A percentile compares a stretch with the other conserved stretches of the same genome.
Conservation (phyloP, 2,888 invertebrate species). For the Xylophagus ater region DNA sequence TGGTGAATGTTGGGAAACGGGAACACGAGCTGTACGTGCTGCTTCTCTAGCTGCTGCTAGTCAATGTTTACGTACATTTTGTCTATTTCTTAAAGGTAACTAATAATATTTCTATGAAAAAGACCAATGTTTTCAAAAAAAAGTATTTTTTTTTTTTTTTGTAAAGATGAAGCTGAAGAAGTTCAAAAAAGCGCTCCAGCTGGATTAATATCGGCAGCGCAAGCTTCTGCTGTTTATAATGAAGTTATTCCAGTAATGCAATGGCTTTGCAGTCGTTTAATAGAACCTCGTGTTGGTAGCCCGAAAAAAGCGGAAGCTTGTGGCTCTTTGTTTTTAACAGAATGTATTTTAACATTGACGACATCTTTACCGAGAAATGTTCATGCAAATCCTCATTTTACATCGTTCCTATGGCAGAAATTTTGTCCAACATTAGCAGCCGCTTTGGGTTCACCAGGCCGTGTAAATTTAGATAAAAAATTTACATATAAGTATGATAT, state of each 20-base stretch:
- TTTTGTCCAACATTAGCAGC: slow-evolving; percentile 83
- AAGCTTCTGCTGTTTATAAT: slow-evolving; percentile 73
- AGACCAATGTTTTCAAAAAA: too few relatives aligned
- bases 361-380: slow-evolving; percentile 73
- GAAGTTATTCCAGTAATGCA: slow-evolving; percentile 85
- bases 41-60: slow-evolving; percentile 85
- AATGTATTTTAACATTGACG: slow-evolving; percentile 75
- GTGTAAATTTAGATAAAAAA: slow-evolving; percentile 57
- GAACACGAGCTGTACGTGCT: slow-evolving; percentile 69
- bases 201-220: slow-evolving; percentile 40
- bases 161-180: slow-evolving; percentile 43
- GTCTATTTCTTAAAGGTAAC: slow-evolving; percentile 67
- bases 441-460: slow-evolving; percentile 73
- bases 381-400: slow-evolving; percentile 73
- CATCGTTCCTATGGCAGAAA: slow-evolving; percentile 83
- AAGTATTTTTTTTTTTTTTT: too few relatives aligned
- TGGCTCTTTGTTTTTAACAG: slow-evolving; percentile 63
- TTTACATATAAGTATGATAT: slow-evolving; percentile 52
- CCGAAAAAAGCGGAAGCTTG: slow-evolving; percentile 36
- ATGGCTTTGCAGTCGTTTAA: slow-evolving; percentile 73
- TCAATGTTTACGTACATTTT: slow-evolving; percentile 77
- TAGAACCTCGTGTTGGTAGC: slow-evolving; percentile 54
- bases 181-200: slow-evolving; percentile 47
- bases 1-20: slow-evolving; percentile 68
- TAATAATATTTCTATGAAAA: too few relatives aligned